These are phyloP conservation scores for Micronycteris hirsuta DNA, from an alignment of 2,113 vertebrate genomes.

Conservation along the genomic window DNA sequence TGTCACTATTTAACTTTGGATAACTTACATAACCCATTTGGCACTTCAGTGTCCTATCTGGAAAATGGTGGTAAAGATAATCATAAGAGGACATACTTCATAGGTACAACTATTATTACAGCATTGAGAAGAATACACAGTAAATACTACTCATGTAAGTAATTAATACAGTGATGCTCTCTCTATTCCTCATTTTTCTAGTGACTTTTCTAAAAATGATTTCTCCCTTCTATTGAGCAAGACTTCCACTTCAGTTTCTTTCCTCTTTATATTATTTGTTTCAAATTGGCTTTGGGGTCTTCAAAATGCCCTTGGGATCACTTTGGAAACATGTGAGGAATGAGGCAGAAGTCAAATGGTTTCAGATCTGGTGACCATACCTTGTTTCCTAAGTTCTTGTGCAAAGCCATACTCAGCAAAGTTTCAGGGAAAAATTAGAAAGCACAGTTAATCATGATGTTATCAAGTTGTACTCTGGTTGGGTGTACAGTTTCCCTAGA, in stretches of 20 bases:
- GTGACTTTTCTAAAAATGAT: neutral
- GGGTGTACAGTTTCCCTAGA: neutral
- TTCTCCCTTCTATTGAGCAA: neutral
- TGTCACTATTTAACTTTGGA: neutral
- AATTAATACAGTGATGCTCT: neutral
- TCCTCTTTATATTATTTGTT: neutral
- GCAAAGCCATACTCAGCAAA: neutral
- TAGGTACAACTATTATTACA: neutral
- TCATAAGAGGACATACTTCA: neutral
- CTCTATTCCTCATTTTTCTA: neutral
- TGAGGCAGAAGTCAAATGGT: neutral
- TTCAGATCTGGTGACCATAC: neutral
- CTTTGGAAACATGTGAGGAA: neutral
- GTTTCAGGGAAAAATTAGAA: neutral
- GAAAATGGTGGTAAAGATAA: neutral
- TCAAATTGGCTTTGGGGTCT: neutral
- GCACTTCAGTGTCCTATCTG: neutral
- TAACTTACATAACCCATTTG: neutral
- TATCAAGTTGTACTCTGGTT: neutral
- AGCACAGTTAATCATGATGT: neutral
- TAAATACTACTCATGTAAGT: neutral
- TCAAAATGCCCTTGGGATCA: neutral
- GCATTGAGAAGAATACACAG: neutral
- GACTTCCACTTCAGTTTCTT: neutral
- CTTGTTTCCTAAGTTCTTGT: neutral